Evolutionary conservation across 2,888 invertebrate species (phyloP), one percentile per base, ranked within the genome.

Genomic region (Lasioglossum vierecki): DNA sequence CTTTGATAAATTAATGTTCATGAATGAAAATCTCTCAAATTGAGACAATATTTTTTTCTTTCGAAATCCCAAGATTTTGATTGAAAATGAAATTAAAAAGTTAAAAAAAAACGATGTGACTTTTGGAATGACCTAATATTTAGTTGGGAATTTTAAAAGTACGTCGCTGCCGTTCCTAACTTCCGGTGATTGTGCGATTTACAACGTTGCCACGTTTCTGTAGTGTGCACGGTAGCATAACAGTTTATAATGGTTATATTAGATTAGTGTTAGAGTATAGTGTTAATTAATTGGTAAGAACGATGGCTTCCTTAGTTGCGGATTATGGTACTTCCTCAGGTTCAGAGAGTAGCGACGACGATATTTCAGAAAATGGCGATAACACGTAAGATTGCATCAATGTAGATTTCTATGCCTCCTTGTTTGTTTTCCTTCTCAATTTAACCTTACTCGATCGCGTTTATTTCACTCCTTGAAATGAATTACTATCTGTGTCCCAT

Each of bases 301-400:
- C 81, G 88, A 96, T 97, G 96, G 96, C 96, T 95, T 97, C 97
- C 92, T 95, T 97, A 89, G 96, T 97, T 87, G 96, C 96, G 63
- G 97, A 97, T 95, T 97, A 97, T 92, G 97, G 96, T 76, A 95
- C 95, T 90, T 96, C 96, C 82, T 95, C 96, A 60, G 96, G 96
- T 91, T 95, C 96, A 6, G 96, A 96, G 66, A 96, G 95, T 88
- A 96, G 96, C 74, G 88, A 91, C 30, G 93, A 93, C 86, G 89
- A 92, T 75, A 92, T 92, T 84, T 92, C 92, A 26, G 91, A 93
- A 73, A 90, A 92, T 87, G 89, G 90, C 79, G 92, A 94, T 89
- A 92, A 92, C 88, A 92, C 91, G 95, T 94, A 94, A 95, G 94
- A 92, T 88, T 88, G 85, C 78, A 63, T 73, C 77, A 83, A 79